These are phyloP conservation scores for Cephalopholis sonnerati DNA, from an alignment of 2,113 vertebrate genomes.

Conservation along the genomic window DNA sequence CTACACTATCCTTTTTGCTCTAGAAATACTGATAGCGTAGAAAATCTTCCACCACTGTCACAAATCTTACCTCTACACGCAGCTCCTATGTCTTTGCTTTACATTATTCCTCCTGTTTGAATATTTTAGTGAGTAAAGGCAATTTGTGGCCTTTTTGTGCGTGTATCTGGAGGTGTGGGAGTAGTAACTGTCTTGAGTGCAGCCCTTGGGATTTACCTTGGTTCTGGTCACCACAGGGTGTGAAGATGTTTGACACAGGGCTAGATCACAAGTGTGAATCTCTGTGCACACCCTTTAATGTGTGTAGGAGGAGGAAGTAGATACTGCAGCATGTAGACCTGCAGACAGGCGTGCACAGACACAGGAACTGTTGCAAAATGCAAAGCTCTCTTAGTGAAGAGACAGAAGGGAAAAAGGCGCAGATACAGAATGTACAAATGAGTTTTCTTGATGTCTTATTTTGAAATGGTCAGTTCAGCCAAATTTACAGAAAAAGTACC, in stretches of 20 bases:
- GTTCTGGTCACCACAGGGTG: conserved; percentile 3
- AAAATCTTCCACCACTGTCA: conserved; percentile 23
- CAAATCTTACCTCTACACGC: neutral
- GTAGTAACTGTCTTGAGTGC: neutral
- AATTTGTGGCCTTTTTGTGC: neutral
- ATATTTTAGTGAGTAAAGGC: neutral
- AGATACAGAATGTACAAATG: neutral
- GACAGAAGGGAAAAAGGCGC: neutral
- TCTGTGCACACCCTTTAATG: conserved; percentile 18
- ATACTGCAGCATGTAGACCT: conserved; percentile 28
- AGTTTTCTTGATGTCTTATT: neutral
- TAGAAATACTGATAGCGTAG: conserved; percentile 48
- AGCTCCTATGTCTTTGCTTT: neutral
- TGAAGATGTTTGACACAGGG: conserved; percentile 2
- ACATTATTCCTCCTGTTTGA: conserved; percentile 1
- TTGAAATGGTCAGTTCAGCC: neutral
- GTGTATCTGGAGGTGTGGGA: neutral
- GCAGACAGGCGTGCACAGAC: conserved; percentile 44
- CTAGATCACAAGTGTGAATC: conserved; percentile 16
- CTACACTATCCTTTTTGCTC: conserved; percentile 51
- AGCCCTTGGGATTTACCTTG: neutral
- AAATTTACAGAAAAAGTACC: neutral
- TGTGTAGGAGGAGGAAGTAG: conserved; percentile 47
- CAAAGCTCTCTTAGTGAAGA: conserved; percentile 14
- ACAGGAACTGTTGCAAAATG: conserved; percentile 62